Evolutionary conservation across 2,113 vertebrate species (phyloP).

Genomic region (Equus przewalskii): DNA sequence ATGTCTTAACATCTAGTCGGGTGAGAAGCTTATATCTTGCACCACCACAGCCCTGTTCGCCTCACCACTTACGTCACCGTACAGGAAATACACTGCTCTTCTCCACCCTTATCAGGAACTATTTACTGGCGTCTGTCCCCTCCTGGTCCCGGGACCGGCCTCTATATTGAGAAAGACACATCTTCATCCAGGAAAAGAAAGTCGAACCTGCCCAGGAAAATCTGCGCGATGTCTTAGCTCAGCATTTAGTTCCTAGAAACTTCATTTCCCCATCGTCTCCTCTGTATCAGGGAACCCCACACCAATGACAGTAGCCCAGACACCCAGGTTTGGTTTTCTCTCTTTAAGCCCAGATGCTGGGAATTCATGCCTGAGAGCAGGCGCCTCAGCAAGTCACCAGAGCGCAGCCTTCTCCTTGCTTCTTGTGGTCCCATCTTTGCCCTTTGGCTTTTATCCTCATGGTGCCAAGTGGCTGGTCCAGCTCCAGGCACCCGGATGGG

Average conservation of each 20-base stretch:
- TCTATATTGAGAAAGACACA: background rate
- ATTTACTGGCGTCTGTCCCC: background rate
- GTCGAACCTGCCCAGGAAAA: background rate
- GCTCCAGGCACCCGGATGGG: background rate
- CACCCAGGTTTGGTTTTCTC: background rate
- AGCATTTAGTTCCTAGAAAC: background rate
- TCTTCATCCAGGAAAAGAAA: background rate
- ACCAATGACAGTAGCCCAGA: background rate
- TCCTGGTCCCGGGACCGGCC: background rate
- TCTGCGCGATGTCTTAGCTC: background rate
- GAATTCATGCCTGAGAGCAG: background rate
- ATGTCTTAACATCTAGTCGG: background rate
- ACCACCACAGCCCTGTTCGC: background rate
- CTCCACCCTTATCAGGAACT: slow-evolving; percentile 23
- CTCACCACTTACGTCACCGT: background rate
- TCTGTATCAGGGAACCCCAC: background rate
- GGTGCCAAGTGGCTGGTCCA: background rate
- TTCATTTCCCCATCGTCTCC: background rate
- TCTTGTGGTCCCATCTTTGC: background rate
- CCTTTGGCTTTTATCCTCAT: background rate
- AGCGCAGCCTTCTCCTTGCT: background rate
- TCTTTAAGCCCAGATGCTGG: background rate
- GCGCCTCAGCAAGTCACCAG: background rate
- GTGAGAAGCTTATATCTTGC: slow-evolving; percentile 52
- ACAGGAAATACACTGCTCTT: background rate